phyloP scores from a whole-genome alignment of 2,113 vertebrate genomes.

The Urocynchramus pylzowi region DNA sequence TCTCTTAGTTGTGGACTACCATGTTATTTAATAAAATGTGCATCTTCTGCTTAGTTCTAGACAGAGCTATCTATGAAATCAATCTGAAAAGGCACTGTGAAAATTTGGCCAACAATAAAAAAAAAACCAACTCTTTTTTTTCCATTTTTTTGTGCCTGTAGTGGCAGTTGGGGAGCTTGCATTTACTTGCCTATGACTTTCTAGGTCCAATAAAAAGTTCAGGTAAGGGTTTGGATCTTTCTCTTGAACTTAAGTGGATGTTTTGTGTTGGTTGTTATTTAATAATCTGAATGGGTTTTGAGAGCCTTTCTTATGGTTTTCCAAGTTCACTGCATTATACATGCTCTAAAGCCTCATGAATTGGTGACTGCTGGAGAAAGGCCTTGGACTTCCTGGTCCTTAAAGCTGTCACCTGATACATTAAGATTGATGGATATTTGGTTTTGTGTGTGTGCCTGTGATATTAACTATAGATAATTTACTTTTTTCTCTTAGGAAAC shows the following conservation, averaged over 20 bases:
- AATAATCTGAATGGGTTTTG: not conserved
- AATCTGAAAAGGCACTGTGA: not conserved
- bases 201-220: not conserved
- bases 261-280: not conserved
- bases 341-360: not conserved
- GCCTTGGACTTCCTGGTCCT: not conserved
- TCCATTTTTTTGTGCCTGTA: not conserved
- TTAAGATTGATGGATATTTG: not conserved
- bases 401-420: not conserved
- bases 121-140: not conserved
- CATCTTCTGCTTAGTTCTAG: not conserved
- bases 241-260: not conserved
- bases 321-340: not conserved
- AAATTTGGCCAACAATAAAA: not conserved
- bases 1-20: not conserved
- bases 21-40: not conserved
- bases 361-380: not conserved
- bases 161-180: not conserved
- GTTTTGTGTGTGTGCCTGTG: not conserved
- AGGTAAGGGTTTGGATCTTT: not conserved
- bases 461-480: not conserved
- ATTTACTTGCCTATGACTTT: not conserved
- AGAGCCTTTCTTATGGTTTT: not conserved
- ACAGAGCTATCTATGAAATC: not conserved
- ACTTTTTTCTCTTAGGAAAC: constrained; percentile 65